Percentiles rank a stretch among this genome's conserved stretches.
phyloP scores from a whole-genome alignment of 2,113 vertebrate species.

The Tragelaphus buxtoni region DNA sequence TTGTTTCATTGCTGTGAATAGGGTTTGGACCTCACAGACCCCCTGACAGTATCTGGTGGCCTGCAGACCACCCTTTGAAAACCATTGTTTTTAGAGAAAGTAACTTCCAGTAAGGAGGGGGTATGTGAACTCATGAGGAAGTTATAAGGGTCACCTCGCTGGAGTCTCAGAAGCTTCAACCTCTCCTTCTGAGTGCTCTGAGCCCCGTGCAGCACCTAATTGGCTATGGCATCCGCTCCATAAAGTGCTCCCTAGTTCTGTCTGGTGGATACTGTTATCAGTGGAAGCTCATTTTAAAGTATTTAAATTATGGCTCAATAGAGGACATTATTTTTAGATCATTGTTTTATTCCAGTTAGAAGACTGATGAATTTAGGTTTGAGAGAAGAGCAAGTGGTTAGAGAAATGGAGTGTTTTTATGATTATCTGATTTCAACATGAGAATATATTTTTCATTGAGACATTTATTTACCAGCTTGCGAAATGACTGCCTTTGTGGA shows the following conservation, averaged over 20 bases:
- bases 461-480: not conserved
- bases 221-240: not conserved
- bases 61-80: not conserved
- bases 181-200: not conserved
- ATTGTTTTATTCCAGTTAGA: not conserved
- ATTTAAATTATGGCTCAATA: not conserved
- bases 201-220: not conserved
- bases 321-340: not conserved
- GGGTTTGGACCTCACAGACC: not conserved
- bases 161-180: not conserved
- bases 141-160: not conserved
- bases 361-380: not conserved
- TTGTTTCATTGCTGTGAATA: not conserved
- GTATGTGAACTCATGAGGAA: not conserved
- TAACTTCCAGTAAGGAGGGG: not conserved
- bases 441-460: conserved; percentile 3
- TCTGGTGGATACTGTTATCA: not conserved
- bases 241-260: not conserved
- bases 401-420: conserved; percentile 37
- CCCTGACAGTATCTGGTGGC: not conserved
- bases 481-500: conserved; percentile 9
- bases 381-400: not conserved
- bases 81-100: not conserved
- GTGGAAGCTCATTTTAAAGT: not conserved
- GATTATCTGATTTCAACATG: not conserved